These are phyloP conservation scores for Eubasilissa splendida DNA, from an alignment of 2,888 invertebrate species.

Conservation along the genomic window DNA sequence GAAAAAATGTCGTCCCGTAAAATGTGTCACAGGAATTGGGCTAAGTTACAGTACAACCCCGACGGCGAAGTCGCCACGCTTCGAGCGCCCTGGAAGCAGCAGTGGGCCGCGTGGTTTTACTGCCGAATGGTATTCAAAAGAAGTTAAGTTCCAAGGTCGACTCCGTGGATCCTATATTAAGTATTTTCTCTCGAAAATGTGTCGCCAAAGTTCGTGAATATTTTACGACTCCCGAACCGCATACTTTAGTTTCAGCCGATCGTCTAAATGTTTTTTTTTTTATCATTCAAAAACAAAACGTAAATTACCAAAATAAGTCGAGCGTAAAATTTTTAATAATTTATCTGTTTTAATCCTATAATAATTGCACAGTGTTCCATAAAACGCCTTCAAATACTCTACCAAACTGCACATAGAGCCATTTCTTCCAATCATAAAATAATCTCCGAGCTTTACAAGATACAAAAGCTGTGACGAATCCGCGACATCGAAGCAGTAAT, in stretches of 20 bases:
- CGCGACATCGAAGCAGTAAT: no score
- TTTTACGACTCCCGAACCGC: slow-evolving; percentile 3
- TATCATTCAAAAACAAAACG: no score
- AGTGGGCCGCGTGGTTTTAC: slow-evolving; percentile 44
- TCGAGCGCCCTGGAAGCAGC: slow-evolving; percentile 1
- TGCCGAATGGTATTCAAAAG: slow-evolving; percentile 53
- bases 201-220: slow-evolving; percentile 21
- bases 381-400: no score
- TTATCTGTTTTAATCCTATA: no score
- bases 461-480: no score
- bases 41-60: slow-evolving; percentile 49
- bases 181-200: slow-evolving; percentile 25
- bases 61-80: slow-evolving; percentile 21
- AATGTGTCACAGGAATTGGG: slow-evolving; percentile 50
- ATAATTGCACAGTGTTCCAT: no score
- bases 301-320: no score
- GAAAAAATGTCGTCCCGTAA: slow-evolving; percentile 49
- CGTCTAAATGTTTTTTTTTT: no score
- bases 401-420: no score
- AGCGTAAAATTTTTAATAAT: no score
- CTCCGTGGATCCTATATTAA: slow-evolving; percentile 18
- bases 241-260: not conserved
- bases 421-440: no score
- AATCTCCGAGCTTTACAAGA: no score
- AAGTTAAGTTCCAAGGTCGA: slow-evolving; percentile 50